Evolutionary conservation across 2,888 invertebrate genomes (phyloP).

Genomic region (Zele albiditarsus): DNA sequence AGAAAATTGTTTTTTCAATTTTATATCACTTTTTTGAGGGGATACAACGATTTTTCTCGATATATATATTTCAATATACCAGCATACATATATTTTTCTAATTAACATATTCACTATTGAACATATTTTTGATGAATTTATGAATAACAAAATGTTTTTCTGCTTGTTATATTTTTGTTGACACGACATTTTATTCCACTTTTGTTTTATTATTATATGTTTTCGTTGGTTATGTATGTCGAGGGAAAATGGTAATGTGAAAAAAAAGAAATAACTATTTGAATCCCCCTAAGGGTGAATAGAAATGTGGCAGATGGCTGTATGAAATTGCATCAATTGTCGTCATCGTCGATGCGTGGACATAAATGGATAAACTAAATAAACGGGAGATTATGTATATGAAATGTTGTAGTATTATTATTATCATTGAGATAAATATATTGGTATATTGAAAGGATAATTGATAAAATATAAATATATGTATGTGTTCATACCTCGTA

Average conservation of each 20-base stretch:
- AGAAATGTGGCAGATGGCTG: constrained; percentile 38
- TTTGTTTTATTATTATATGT: not conserved
- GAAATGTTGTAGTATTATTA: not conserved
- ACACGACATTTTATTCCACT: not conserved
- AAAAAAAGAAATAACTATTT: not conserved
- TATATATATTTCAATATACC: no score
- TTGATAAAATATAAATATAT: not conserved
- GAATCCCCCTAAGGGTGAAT: constrained; percentile 22
- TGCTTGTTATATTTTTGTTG: not conserved
- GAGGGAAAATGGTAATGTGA: not conserved
- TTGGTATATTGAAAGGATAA: not conserved
- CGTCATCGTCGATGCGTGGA: not conserved
- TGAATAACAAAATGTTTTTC: not conserved
- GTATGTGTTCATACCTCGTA: no score
- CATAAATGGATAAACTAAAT: not conserved
- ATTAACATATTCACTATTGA: not conserved
- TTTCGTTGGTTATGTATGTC: not conserved
- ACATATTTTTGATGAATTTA: not conserved
- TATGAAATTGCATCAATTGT: constrained; percentile 35
- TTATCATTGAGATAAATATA: not conserved
- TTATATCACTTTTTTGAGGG: no score
- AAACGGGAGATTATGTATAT: constrained; percentile 2
- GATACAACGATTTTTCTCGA: no score
- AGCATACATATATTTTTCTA: constrained; percentile 11
- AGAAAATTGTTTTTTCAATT: no score